A percentile compares a stretch with the other conserved stretches of the same genome.
phyloP scores from a whole-genome alignment of 2,888 invertebrate species.

The Ophioninae sp. region DNA sequence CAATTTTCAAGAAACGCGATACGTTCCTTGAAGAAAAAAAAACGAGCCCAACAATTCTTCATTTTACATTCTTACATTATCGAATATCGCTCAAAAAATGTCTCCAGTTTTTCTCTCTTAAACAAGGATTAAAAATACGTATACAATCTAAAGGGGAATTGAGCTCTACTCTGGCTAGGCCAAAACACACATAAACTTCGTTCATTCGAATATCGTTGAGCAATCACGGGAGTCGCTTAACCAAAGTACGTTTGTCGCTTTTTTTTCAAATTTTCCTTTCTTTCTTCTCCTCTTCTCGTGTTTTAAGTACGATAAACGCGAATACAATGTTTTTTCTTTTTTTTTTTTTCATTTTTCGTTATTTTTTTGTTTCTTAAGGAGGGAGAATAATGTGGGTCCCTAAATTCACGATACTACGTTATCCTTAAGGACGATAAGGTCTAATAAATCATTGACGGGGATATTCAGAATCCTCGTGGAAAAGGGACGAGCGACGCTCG shows the following conservation, averaged over 20 bases:
- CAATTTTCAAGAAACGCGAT: too few species aligned
- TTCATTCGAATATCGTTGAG: conserved; percentile 52
- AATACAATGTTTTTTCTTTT: conserved; percentile 57
- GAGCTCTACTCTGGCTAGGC: conserved; percentile 41
- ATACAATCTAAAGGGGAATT: conserved; percentile 24
- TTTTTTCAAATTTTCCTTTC: neutral
- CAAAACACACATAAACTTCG: conserved; percentile 45
- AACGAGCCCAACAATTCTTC: conserved; percentile 34
- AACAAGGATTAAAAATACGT: conserved; percentile 31
- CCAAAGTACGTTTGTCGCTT: conserved; percentile 50
- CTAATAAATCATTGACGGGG: conserved; percentile 65
- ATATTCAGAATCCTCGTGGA: conserved; percentile 62
- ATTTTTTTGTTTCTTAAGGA: conserved; percentile 9
- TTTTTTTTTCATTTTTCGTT: neutral
- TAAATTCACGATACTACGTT: conserved; percentile 68
- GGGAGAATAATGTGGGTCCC: conserved; percentile 67
- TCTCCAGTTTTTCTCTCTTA: neutral
- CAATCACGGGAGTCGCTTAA: conserved; percentile 63
- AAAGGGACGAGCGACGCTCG: conserved; percentile 50
- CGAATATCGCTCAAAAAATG: conserved; percentile 1
- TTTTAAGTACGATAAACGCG: conserved; percentile 60
- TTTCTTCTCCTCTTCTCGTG: conserved; percentile 15
- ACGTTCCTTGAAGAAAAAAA: conserved; percentile 15
- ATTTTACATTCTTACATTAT: conserved; percentile 22
- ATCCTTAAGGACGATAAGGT: conserved; percentile 64